Percentiles rank a stretch among this genome's conserved stretches.
These are phyloP conservation scores for Vireo altiloquus DNA, from an alignment of 2,113 vertebrate species.

Conservation along the genomic window DNA sequence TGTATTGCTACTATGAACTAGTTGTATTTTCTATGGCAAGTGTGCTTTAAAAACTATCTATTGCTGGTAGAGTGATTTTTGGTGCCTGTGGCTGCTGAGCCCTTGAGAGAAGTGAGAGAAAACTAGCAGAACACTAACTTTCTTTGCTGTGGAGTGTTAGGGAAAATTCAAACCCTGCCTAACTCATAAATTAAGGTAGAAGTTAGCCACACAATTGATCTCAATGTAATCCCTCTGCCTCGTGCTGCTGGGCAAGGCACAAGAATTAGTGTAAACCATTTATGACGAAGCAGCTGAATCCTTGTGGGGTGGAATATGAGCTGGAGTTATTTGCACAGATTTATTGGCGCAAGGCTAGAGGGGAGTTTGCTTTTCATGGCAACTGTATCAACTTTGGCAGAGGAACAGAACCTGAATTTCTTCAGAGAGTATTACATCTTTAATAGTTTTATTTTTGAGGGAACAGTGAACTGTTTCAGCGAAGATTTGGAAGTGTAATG, in stretches of 20 bases:
- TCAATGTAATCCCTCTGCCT: neutral
- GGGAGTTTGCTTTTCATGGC: constrained; percentile 34
- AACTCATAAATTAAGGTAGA: neutral
- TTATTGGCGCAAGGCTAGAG: neutral
- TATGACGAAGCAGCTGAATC: neutral
- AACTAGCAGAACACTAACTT: neutral
- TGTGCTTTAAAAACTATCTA: neutral
- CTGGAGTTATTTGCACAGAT: neutral
- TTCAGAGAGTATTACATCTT: neutral
- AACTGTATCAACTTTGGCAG: constrained; percentile 44
- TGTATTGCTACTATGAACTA: neutral
- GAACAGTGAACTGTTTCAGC: neutral
- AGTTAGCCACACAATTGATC: neutral
- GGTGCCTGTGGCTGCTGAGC: neutral
- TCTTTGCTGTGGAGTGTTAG: neutral
- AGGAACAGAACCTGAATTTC: neutral
- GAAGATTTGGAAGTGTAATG: neutral
- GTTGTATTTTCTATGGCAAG: neutral
- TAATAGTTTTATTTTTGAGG: constrained; percentile 29
- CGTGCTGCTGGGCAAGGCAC: neutral
- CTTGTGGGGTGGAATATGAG: neutral
- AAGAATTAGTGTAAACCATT: neutral
- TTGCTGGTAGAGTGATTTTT: neutral
- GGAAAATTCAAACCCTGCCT: neutral
- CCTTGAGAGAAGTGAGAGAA: neutral